phyloP scores from a whole-genome alignment of 2,113 vertebrate species.

The Archocentrus centrarchus region DNA sequence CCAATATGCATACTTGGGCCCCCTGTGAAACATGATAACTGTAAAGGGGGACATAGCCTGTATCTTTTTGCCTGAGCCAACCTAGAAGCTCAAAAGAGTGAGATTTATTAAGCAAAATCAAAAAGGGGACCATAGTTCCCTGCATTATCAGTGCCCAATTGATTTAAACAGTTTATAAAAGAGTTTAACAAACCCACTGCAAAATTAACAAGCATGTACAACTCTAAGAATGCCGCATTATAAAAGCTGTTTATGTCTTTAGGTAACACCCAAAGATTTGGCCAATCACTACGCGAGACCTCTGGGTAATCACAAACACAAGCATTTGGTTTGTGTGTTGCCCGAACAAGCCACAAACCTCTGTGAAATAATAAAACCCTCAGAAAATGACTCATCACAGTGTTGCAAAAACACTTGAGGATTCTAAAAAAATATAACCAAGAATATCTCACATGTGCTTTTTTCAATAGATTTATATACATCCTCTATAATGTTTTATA shows the following conservation, averaged over 20 bases:
- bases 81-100: background rate
- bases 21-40: accelerated
- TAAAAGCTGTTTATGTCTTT: background rate
- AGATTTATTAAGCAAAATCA: background rate
- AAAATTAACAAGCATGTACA: background rate
- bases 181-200: background rate
- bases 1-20: background rate
- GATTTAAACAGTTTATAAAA: background rate
- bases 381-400: background rate
- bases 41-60: background rate
- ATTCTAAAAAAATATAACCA: background rate
- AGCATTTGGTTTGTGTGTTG: conserved; percentile 10
- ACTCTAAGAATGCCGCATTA: background rate
- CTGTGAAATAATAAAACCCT: background rate
- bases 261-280: conserved; percentile 8
- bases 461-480: too few species aligned
- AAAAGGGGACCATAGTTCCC: too few species aligned
- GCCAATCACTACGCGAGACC: background rate
- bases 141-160: background rate
- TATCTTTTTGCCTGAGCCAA: accelerated
- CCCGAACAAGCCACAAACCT: conserved; percentile 34
- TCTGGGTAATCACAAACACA: background rate
- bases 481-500: too few species aligned
- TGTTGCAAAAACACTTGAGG: background rate
- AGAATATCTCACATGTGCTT: background rate